These are phyloP conservation scores for Neomonachus schauinslandi DNA, from an alignment of 2,113 vertebrate genomes.

Conservation along the genomic window DNA sequence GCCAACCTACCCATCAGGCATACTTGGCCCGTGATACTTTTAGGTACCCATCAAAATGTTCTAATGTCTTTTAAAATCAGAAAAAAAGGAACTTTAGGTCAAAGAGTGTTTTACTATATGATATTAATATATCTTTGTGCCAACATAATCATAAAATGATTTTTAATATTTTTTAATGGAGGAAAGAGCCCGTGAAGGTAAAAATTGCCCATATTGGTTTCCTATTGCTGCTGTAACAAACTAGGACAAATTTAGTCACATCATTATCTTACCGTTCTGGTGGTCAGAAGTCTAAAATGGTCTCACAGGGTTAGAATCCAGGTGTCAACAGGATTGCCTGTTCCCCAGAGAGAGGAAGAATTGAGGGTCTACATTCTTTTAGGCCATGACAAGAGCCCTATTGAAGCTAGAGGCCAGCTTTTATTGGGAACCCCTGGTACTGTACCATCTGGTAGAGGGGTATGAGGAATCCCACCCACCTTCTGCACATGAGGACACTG, in stretches of 20 bases:
- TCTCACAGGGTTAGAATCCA: background rate
- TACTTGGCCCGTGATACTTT: background rate
- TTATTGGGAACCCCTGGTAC: background rate
- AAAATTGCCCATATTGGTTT: background rate
- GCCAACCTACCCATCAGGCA: background rate
- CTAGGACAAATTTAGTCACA: background rate
- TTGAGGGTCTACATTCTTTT: background rate
- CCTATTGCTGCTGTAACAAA: background rate
- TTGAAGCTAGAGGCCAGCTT: background rate
- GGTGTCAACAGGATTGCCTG: background rate
- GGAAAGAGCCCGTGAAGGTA: background rate
- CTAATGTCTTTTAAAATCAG: constrained; percentile 40
- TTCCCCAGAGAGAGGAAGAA: background rate
- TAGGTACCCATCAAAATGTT: constrained; percentile 8
- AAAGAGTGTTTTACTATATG: background rate
- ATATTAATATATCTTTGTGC: background rate
- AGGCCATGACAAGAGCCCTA: no score
- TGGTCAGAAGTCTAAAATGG: background rate
- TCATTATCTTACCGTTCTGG: background rate
- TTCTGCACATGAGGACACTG: background rate
- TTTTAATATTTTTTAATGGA: constrained; percentile 10
- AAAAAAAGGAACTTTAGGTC: background rate
- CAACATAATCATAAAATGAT: background rate
- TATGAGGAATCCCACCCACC: background rate
- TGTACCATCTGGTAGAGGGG: background rate